phyloP scores from a whole-genome alignment of 2,113 vertebrate species.

The Pimephales promelas region DNA sequence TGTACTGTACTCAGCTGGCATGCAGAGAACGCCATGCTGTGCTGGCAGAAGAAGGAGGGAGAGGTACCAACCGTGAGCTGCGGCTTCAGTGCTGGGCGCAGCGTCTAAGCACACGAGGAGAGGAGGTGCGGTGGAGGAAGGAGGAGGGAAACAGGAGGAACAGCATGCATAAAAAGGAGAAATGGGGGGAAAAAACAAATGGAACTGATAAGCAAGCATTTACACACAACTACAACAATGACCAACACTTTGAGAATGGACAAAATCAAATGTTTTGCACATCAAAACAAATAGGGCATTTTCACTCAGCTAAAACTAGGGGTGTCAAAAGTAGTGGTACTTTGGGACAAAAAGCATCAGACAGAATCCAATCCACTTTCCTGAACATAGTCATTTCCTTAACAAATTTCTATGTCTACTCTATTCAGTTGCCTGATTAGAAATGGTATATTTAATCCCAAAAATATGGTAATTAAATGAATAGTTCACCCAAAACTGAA shows the following conservation, averaged over 20 bases:
- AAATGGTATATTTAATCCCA: not conserved
- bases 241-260: slow-evolving; percentile 68
- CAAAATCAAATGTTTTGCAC: slow-evolving; percentile 50
- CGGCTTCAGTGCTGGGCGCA: slow-evolving; percentile 79
- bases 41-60: slow-evolving; percentile 60
- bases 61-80: slow-evolving; percentile 83
- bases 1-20: slow-evolving; percentile 53
- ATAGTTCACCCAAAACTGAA: not conserved
- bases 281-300: slow-evolving; percentile 45
- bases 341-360: not conserved
- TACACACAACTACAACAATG: slow-evolving; percentile 73
- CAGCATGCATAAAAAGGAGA: slow-evolving; percentile 78
- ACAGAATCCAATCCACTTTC: not conserved
- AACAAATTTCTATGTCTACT: not conserved
- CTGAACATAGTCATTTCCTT: not conserved
- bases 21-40: slow-evolving; percentile 42
- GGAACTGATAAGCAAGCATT: slow-evolving; percentile 81
- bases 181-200: slow-evolving; percentile 74
- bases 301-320: slow-evolving; percentile 16
- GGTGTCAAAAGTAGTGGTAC: not conserved
- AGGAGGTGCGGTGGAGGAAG: slow-evolving; percentile 66
- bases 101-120: slow-evolving; percentile 78
- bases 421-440: not conserved
- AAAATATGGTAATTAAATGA: not conserved
- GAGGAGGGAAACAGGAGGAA: slow-evolving; percentile 77